Base-by-base conservation (phyloP, 2,888 invertebrate species). In the Sesia apiformis region DNA sequence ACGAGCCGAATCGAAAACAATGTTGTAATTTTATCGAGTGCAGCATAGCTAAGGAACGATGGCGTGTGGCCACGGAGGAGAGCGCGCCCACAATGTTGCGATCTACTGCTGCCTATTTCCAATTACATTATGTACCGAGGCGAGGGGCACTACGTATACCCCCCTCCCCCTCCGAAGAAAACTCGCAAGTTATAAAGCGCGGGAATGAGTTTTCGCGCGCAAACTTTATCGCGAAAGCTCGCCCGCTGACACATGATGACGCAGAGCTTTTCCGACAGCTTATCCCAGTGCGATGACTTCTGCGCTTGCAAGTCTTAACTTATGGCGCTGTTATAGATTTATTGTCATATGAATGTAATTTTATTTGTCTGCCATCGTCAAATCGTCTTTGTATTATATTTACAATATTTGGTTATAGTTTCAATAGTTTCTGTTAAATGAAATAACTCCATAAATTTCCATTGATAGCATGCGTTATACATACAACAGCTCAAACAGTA, bases 151-250 rank as follows among this genome's bases (percentile, higher is more conserved):
- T 23, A 50, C 23, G 6, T 50, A 38, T 38, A 50, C 39, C 50
- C 50, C 50, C 5, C 65, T 72, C 70, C 66, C 69, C 70, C 72
- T 70, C 64, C 64, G 70, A 70, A 71, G 77, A 74, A 82, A 82
- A 80, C 77, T 78, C 78, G 67, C 72, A 72, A 72, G 75, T 74
- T 78, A 77, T 81, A 83, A 84, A 84, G 81, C 83, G 84, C 85
- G 85, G 82, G 83, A 85, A 84, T 78, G 84, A 82, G 76, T 80
- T 84, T 84, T 82, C 81, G 74, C 82, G 83, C 84, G 78, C 69
- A 86, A 86, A 86, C 79, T 85, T 81, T 83, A 81, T 81, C 74
- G 72, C 76, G 61, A 69, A 70, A 72, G 69, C 68, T 67, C 65
- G 65, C 64, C 63, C 51, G 63, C 69, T 69, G 69, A 68, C 61